phyloP scores from a whole-genome alignment of 1,140 invertebrate genomes.

The Aphidius ervi region DNA sequence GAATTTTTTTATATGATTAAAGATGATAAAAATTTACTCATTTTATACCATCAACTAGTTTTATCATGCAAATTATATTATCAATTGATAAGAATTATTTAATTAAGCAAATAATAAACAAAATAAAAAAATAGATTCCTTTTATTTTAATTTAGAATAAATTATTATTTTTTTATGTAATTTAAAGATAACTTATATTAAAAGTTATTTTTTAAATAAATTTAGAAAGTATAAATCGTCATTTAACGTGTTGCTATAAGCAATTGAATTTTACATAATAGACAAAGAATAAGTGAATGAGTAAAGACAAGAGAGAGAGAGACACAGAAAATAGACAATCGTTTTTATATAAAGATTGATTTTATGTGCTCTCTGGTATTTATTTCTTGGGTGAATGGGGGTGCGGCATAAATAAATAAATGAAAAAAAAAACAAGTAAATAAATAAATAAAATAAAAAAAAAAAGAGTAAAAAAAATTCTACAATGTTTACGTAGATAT shows the following conservation, averaged over 20 bases:
- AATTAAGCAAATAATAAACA: too few species aligned
- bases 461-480: neutral
- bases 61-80: too few species aligned
- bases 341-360: slow-evolving; percentile 1
- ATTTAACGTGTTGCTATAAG: slow-evolving; percentile 3
- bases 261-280: neutral
- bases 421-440: neutral
- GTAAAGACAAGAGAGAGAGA: neutral
- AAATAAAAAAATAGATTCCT: too few species aligned
- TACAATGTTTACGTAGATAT: too few species aligned
- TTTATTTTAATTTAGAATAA: too few species aligned
- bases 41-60: too few species aligned
- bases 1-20: too few species aligned
- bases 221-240: slow-evolving; percentile 11
- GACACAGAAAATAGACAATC: slow-evolving; percentile 3
- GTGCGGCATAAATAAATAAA: slow-evolving; percentile 8
- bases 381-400: neutral
- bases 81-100: too few species aligned
- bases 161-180: too few species aligned
- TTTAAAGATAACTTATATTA: too few species aligned
- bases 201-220: too few species aligned
- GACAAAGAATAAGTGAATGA: neutral
- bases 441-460: neutral
- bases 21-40: too few species aligned
- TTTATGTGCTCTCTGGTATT: slow-evolving; percentile 11